Percentiles rank a stretch among this genome's conserved stretches.
Evolutionary conservation across 2,888 invertebrate species (phyloP).

Genomic region (Hemicrepidius hirtus): DNA sequence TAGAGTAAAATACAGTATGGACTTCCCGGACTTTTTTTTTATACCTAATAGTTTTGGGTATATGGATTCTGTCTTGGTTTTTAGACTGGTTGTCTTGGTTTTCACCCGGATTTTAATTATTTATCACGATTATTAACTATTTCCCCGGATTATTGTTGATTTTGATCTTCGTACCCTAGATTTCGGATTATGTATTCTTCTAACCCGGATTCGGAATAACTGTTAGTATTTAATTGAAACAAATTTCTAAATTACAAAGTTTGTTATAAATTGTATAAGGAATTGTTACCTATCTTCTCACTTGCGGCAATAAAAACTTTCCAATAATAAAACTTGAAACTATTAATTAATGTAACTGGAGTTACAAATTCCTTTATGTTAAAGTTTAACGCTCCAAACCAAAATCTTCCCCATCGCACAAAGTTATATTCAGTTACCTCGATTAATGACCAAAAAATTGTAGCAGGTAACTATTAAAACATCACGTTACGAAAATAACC

Average conservation of each 20-base stretch:
- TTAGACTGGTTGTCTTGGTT: too few relatives aligned
- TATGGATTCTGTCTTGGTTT: too few relatives aligned
- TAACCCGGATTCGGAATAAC: too few relatives aligned
- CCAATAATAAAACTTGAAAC: constrained; percentile 25
- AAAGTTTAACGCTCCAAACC: constrained; percentile 34
- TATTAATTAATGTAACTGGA: constrained; percentile 28
- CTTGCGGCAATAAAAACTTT: constrained; percentile 25
- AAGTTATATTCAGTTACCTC: constrained; percentile 34
- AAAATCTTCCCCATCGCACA: neutral
- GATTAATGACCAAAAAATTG: constrained; percentile 52
- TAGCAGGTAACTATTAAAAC: constrained; percentile 43
- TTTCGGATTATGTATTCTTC: too few relatives aligned
- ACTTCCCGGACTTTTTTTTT: too few relatives aligned
- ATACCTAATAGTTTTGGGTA: too few relatives aligned
- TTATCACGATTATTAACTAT: too few relatives aligned
- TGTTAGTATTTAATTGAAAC: neutral
- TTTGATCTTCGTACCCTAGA: too few relatives aligned
- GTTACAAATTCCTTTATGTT: neutral
- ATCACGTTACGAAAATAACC: constrained; percentile 44
- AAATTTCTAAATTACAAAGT: constrained; percentile 9
- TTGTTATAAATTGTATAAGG: neutral
- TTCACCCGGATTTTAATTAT: too few relatives aligned
- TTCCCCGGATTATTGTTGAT: too few relatives aligned
- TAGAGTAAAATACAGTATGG: too few relatives aligned
- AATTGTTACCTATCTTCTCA: constrained; percentile 14